These are phyloP conservation scores for Porites cylindrica DNA, from an alignment of 92 coral and sea anemone genomes.

Conservation along the genomic window DNA sequence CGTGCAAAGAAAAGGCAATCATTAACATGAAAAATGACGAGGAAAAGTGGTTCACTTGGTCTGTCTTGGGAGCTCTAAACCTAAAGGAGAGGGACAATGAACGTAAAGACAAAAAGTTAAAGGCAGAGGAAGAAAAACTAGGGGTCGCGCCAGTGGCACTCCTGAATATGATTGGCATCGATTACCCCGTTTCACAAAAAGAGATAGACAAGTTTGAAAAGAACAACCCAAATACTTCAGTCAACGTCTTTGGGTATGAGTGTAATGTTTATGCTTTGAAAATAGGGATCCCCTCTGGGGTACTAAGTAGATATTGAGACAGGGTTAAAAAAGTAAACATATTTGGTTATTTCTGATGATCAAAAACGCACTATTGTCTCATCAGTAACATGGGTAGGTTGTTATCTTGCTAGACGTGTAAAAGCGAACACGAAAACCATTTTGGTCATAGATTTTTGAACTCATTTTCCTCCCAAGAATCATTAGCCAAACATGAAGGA, in stretches of 20 bases:
- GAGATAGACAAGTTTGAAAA: not conserved
- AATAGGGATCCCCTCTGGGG: not conserved
- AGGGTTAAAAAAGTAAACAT: not conserved
- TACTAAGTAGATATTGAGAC: no score
- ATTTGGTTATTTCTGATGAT: not conserved
- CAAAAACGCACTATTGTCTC: not conserved
- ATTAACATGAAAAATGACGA: no score
- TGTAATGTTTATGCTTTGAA: not conserved
- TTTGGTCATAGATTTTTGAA: not conserved
- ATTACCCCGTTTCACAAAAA: not conserved
- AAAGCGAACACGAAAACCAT: not conserved
- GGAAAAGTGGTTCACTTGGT: no score
- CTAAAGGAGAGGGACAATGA: no score
- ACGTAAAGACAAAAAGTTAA: no score
- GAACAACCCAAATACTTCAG: not conserved
- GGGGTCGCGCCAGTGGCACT: no score
- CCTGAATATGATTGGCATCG: not conserved
- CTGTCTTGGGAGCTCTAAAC: no score
- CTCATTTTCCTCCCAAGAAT: not conserved
- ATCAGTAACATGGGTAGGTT: not conserved
- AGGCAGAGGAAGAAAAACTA: no score
- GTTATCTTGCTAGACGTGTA: not conserved
- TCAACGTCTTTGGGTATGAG: not conserved
- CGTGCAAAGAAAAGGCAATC: no score
- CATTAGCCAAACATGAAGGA: not conserved